These are phyloP conservation scores for Nannoperca australis DNA, from an alignment of 2,797 vertebrate genomes.

Conservation along the genomic window DNA sequence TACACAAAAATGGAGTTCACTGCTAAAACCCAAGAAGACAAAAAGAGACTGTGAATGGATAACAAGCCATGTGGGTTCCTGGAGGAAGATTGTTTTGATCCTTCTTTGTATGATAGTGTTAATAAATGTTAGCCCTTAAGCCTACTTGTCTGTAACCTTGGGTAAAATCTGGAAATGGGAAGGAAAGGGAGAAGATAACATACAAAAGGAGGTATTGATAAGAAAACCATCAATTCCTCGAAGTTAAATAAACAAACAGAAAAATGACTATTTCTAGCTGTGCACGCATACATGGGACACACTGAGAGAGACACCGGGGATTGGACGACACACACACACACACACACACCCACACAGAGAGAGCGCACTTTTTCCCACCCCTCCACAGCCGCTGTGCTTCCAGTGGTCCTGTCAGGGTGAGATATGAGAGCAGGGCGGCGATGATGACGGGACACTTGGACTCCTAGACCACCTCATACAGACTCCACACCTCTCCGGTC, in stretches of 20 bases:
- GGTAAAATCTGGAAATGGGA: not conserved
- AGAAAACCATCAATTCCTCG: not conserved
- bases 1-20: not conserved
- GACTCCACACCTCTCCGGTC: slow-evolving; percentile 5
- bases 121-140: not conserved
- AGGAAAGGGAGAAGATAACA: not conserved
- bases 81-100: slow-evolving; percentile 3
- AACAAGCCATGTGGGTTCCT: not conserved
- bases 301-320: no score
- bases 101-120: not conserved
- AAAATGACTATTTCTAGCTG: not conserved
- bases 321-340: no score
- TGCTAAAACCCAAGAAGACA: not conserved
- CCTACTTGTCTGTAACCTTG: not conserved
- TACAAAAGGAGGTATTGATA: not conserved
- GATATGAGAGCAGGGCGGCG: slow-evolving; percentile 41
- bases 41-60: not conserved
- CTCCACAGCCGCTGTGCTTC: slow-evolving; percentile 52
- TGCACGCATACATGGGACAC: not conserved
- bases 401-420: slow-evolving; percentile 44
- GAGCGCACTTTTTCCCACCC: slow-evolving; percentile 33
- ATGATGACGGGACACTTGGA: slow-evolving; percentile 49
- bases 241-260: slow-evolving; percentile 14
- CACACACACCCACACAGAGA: not conserved
- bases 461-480: slow-evolving; percentile 35